phyloP scores from a whole-genome alignment of 2,797 vertebrate genomes.

The Sparidentex hasta region DNA sequence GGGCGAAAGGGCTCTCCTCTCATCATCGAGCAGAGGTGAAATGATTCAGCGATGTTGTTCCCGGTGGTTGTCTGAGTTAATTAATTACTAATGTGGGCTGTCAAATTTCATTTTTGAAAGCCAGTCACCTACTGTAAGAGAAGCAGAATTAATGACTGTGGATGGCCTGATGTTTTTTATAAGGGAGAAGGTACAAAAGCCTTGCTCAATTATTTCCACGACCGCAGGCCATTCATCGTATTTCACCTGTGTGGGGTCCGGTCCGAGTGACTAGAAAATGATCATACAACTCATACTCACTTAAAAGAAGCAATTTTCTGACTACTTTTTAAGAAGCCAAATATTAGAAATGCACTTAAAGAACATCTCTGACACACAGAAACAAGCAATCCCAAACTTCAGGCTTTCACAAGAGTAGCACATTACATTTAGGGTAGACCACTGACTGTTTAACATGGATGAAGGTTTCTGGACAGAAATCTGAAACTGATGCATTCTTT shows the following conservation, averaged over 20 bases:
- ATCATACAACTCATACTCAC: neutral
- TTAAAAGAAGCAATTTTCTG: neutral
- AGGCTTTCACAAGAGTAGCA: neutral
- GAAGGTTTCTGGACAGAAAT: too few relatives aligned
- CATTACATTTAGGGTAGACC: neutral
- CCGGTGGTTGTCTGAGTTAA: conserved; percentile 62
- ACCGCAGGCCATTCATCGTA: neutral
- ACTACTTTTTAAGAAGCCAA: neutral
- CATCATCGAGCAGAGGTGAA: conserved; percentile 42
- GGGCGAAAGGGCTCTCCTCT: conserved; percentile 24
- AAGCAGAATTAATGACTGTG: conserved; percentile 40
- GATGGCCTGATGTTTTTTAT: conserved; percentile 36
- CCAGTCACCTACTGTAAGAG: conserved; percentile 30
- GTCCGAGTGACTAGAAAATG: neutral
- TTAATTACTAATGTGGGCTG: conserved; percentile 73
- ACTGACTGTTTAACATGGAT: too few relatives aligned
- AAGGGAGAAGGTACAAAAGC: conserved; percentile 41
- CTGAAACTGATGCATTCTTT: too few relatives aligned
- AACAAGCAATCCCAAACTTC: neutral
- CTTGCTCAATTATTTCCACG: conserved; percentile 17
- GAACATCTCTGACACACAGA: neutral
- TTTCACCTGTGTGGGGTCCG: neutral
- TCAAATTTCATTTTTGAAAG: conserved; percentile 63
- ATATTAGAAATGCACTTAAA: neutral
- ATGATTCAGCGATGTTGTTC: conserved; percentile 63